Evolutionary conservation across 2,888 invertebrate genomes (phyloP), one percentile per base, ranked within the genome.

Genomic region (Endotricha flammealis): DNA sequence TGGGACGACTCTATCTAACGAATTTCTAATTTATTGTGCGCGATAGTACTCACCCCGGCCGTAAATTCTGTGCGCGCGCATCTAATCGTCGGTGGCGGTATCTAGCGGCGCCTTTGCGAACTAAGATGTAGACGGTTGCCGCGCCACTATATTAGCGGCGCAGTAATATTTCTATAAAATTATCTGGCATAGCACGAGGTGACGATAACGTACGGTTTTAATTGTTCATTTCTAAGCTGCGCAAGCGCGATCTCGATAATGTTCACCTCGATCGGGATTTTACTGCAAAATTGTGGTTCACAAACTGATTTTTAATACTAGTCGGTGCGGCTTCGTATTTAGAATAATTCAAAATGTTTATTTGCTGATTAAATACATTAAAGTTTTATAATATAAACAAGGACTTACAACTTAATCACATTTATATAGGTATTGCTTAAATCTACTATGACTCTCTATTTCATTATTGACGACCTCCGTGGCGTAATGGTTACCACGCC

Each of bases 21-120:
- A 83, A 85, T 82, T 82, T 82, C 82, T 81, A 86, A 86, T 86
- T 83, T 85, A 86, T 78, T 63, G 77, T 67, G 63, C 57, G 67
- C 72, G 82, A 83, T 83, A 81, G 63, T 53, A 50, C 64, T 56
- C 66, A 57, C 59, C 61, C 59, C 61, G 64, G 77, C 75, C 64
- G 77, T 82, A 83, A 83, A 83, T 83, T 69, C 61, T 72, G 70
- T 71, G 73, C 62, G 54, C 32, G 53, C 72, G 69, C 79, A 83
- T 85, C 83, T 83, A 77, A 83, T 85, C 85, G 62, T 45, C 57
- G 46, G 58, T 56, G 61, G 73, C 73, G 75, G 64, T 80, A 83
- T 83, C 83, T 77, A 56, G 80, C 85, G 81, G 82, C 75, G 68
- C 75, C 81, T 85, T 85, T 81, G 72, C 74, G 59, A 44, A 69